Evolutionary conservation across 37 sponge, comb jelly and placozoan species (phyloP).

Genomic region (Axinella damicornis): DNA sequence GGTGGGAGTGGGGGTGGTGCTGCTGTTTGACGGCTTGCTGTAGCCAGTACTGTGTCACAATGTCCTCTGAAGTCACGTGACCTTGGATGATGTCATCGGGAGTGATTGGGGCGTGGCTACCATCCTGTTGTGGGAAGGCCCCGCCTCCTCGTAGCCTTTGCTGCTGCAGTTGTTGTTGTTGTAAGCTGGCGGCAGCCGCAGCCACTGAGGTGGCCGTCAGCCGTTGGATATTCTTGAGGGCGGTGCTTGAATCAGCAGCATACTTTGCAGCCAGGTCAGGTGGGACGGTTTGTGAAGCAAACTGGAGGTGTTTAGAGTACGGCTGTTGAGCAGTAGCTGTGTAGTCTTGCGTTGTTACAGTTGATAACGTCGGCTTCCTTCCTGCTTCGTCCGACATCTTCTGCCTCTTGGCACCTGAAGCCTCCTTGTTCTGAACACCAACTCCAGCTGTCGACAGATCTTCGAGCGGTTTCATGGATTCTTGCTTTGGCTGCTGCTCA

Average conservation of each 20-base stretch:
- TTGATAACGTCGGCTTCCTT: too few relatives aligned
- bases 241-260: constrained; percentile 23
- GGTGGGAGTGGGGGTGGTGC: not conserved
- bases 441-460: too few relatives aligned
- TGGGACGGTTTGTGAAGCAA: not conserved
- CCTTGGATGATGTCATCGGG: constrained; percentile 19
- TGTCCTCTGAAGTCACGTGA: not conserved
- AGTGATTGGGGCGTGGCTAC: not conserved
- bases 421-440: not conserved
- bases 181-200: not conserved
- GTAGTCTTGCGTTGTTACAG: too few relatives aligned
- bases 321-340: too few relatives aligned
- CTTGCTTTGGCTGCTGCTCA: too few relatives aligned
- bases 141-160: too few relatives aligned
- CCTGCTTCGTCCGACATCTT: not conserved
- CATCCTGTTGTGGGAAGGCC: too few relatives aligned
- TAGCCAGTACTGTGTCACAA: not conserved
- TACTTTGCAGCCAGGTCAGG: not conserved
- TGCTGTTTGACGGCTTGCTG: not conserved
- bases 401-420: constrained; percentile 17
- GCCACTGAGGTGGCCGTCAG: not conserved
- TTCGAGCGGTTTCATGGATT: too few relatives aligned
- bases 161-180: too few relatives aligned
- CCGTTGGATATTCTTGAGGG: constrained; percentile 33
- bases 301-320: too few relatives aligned